Percentiles rank a stretch among this genome's conserved stretches.
phyloP scores from a whole-genome alignment of 2,888 invertebrate genomes.

The Xanthorhoe spadicearia region DNA sequence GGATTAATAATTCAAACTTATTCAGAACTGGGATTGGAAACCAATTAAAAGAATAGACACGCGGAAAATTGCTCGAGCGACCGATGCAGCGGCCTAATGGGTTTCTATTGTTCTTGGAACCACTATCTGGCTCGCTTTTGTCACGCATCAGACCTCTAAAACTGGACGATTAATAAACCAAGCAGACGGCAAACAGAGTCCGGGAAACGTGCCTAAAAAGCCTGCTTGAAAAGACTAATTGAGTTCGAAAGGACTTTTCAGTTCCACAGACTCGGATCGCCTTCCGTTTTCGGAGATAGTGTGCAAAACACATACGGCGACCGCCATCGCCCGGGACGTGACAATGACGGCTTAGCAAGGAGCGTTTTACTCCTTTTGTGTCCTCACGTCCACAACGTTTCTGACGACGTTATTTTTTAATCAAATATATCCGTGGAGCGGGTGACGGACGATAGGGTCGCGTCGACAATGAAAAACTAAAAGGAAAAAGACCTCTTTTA shows the following conservation, averaged over 20 bases:
- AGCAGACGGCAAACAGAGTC: conserved; percentile 60
- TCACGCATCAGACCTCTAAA: conserved; percentile 68
- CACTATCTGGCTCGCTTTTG: conserved; percentile 75
- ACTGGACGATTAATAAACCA: conserved; percentile 75
- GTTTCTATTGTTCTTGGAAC: conserved; percentile 73
- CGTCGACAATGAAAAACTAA: conserved; percentile 78
- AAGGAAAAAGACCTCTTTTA: conserved; percentile 80
- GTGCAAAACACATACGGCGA: conserved; percentile 69
- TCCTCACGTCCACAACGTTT: conserved; percentile 71
- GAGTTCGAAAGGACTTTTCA: conserved; percentile 43
- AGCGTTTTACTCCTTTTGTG: conserved; percentile 78
- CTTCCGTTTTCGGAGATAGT: conserved; percentile 74
- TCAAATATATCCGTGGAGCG: conserved; percentile 84
- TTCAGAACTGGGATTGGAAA: conserved; percentile 54
- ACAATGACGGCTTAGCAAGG: conserved; percentile 81
- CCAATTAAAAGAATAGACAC: conserved; percentile 74
- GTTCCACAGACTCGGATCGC: conserved; percentile 50
- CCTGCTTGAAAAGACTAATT: conserved; percentile 48
- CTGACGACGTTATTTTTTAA: conserved; percentile 86
- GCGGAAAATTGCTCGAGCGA: conserved; percentile 52
- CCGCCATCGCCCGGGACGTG: conserved; percentile 60
- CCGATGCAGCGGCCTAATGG: conserved; percentile 63
- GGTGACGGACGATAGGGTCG: conserved; percentile 83
- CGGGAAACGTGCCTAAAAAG: conserved; percentile 39
- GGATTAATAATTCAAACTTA: conserved; percentile 31